Conservation (phyloP, 1,140 invertebrate genomes). For the Penaeus vannamei region DNA sequence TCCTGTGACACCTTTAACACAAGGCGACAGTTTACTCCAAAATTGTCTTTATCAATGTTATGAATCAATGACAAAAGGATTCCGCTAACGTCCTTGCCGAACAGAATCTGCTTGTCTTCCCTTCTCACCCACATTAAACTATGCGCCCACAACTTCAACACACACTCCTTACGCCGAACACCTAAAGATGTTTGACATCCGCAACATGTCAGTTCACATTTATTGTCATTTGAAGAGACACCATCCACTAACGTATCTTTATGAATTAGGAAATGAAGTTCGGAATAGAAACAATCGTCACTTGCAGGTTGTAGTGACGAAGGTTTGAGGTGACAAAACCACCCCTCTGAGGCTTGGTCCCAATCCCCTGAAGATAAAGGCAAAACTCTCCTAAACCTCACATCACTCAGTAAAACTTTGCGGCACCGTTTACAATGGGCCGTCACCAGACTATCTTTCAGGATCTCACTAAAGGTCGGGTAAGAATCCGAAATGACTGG, state of each 20-base stretch:
- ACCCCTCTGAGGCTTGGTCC: slow-evolving; percentile 57
- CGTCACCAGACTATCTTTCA: background rate
- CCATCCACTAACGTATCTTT: background rate
- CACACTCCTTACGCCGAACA: slow-evolving; percentile 8
- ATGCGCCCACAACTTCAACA: slow-evolving; percentile 44
- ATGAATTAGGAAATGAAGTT: slow-evolving; percentile 47
- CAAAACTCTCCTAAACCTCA: slow-evolving; percentile 44
- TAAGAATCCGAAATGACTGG: background rate
- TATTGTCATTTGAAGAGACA: background rate
- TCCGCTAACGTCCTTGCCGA: slow-evolving; percentile 15
- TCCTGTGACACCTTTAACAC: slow-evolving; percentile 22
- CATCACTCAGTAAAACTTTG: background rate
- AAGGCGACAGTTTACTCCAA: slow-evolving; percentile 54
- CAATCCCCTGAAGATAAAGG: slow-evolving; percentile 56
- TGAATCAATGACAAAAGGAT: slow-evolving; percentile 44
- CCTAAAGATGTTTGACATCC: slow-evolving; percentile 31
- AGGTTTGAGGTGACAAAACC: slow-evolving; percentile 61
- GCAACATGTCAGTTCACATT: background rate
- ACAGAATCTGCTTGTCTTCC: background rate
- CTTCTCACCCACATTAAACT: slow-evolving; percentile 35
- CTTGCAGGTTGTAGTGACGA: slow-evolving; percentile 30
- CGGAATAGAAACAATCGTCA: slow-evolving; percentile 59
- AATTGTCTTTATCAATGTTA: slow-evolving; percentile 57
- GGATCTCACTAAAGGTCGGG: background rate
- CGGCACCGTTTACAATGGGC: slow-evolving; percentile 39